phyloP scores from a whole-genome alignment of 2,888 invertebrate species.

The Gastracanthus pulcherrimus region DNA sequence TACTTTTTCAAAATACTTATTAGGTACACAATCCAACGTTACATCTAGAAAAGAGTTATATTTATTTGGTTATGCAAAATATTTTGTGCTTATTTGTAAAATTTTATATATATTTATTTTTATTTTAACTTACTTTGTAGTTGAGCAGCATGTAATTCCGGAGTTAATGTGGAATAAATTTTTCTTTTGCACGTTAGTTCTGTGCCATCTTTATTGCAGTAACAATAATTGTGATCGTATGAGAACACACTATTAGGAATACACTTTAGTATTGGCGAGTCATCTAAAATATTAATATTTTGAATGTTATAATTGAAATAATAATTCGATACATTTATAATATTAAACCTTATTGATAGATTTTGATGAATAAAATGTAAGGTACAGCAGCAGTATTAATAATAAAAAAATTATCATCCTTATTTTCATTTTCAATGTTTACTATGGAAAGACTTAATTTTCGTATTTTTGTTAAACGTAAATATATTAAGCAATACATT shows the following conservation, averaged over 20 bases:
- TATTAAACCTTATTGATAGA: too few relatives aligned
- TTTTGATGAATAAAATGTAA: too few relatives aligned
- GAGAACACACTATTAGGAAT: slow-evolving; percentile 21
- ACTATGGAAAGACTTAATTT: too few relatives aligned
- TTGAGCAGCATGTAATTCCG: slow-evolving; percentile 18
- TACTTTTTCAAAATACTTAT: background rate
- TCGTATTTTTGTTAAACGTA: background rate
- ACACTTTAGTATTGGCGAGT: slow-evolving; percentile 37
- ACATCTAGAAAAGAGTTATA: background rate
- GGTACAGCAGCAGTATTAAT: too few relatives aligned
- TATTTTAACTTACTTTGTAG: slow-evolving; percentile 40
- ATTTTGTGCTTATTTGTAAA: background rate
- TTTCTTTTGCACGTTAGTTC: slow-evolving; percentile 31
- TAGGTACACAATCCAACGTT: background rate
- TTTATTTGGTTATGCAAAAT: background rate
- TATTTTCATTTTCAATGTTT: too few relatives aligned
- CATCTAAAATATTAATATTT: background rate
- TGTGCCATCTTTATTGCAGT: slow-evolving; percentile 16
- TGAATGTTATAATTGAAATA: too few relatives aligned
- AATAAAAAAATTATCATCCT: too few relatives aligned
- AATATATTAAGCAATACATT: background rate
- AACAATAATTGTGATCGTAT: slow-evolving; percentile 46
- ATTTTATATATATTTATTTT: too few relatives aligned
- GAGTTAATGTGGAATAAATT: slow-evolving; percentile 10
- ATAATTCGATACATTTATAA: too few relatives aligned